These are phyloP conservation scores for Megaustenia siamemsis DNA, from an alignment of 2,888 invertebrate species.

Conservation along the genomic window DNA sequence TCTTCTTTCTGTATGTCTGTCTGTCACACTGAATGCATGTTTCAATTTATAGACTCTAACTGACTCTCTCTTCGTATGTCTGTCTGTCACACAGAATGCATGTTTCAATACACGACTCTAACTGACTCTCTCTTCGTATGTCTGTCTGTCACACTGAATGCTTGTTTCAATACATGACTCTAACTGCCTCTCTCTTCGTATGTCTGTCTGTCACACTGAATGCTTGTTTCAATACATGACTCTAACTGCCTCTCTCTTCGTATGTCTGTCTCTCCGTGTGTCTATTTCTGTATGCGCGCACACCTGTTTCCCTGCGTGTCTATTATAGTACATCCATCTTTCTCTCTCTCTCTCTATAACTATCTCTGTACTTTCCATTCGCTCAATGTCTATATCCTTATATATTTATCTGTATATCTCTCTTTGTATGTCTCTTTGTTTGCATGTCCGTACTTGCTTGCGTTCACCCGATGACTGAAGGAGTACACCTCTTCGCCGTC, in stretches of 20 bases:
- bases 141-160: not conserved
- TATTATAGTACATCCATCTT: not conserved
- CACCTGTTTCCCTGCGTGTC: not conserved
- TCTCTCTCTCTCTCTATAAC: not conserved
- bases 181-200: not conserved
- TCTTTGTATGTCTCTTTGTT: not conserved
- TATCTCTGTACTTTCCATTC: not conserved
- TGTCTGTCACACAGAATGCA: too few relatives aligned
- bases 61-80: not conserved
- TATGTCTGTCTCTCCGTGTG: not conserved
- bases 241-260: not conserved
- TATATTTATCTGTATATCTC: not conserved
- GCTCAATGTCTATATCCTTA: not conserved
- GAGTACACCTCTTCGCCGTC: too few relatives aligned
- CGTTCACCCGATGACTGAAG: too few relatives aligned
- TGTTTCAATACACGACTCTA: not conserved
- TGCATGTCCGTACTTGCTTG: too few relatives aligned
- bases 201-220: not conserved
- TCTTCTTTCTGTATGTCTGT: not conserved
- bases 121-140: not conserved
- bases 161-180: not conserved
- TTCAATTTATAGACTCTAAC: not conserved
- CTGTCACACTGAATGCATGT: not conserved
- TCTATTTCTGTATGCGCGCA: not conserved
- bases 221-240: not conserved